These are phyloP conservation scores for Pomacea maculata DNA, from an alignment of 1,140 invertebrate species.

Conservation along the genomic window DNA sequence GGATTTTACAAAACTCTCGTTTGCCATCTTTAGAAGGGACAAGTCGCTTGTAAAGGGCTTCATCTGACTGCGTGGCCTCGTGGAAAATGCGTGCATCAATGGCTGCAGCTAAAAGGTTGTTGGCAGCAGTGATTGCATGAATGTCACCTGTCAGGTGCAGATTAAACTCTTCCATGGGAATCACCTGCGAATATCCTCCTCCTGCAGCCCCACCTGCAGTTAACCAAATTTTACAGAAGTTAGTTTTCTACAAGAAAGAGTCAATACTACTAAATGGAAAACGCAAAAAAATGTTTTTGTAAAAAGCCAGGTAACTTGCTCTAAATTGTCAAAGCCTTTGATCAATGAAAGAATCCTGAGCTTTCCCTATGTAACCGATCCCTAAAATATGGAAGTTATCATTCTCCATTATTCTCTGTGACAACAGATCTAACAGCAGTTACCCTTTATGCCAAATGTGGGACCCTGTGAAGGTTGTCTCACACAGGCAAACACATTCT, in stretches of 20 bases:
- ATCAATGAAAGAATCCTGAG: too few species aligned
- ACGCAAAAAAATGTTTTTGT: too few species aligned
- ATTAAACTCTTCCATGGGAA: conserved; percentile 99
- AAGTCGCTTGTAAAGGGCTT: conserved; percentile 85
- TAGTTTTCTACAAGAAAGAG: not conserved
- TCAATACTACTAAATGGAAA: not conserved
- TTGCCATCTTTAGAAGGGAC: conserved; percentile 82
- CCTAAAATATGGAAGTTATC: too few species aligned
- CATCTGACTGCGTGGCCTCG: conserved; percentile 88
- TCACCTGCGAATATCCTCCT: conserved; percentile 93
- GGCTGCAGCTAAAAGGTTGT: conserved; percentile 91
- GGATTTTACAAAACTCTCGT: conserved; percentile 82
- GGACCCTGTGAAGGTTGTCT: conserved; percentile 99
- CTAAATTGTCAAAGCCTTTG: too few species aligned
- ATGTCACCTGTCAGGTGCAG: conserved; percentile 98
- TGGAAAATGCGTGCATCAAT: conserved; percentile 95
- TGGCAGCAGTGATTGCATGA: conserved; percentile 96
- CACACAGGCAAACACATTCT: conserved; percentile 93
- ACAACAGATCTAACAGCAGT: not conserved
- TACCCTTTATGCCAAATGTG: conserved; percentile 97
- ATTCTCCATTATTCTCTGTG: not conserved
- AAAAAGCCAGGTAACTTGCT: not conserved
- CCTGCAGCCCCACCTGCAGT: conserved; percentile 86
- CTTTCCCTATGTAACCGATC: too few species aligned
- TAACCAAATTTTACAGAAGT: conserved; percentile 11